phyloP scores from a whole-genome alignment of 1,140 invertebrate genomes.

The Hylyphantes graminicola region DNA sequence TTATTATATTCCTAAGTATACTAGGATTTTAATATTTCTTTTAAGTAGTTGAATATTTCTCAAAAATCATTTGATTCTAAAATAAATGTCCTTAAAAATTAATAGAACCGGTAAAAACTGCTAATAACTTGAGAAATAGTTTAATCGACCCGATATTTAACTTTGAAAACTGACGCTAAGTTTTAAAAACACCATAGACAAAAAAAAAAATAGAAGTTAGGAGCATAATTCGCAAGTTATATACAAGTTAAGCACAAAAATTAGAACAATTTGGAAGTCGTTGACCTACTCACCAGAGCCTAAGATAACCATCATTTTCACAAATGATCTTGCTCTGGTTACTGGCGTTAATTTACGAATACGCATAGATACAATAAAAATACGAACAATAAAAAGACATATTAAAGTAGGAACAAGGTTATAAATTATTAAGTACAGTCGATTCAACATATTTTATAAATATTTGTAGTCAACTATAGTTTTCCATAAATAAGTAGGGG shows the following conservation, averaged over 20 bases:
- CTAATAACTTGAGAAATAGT: no score
- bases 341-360: conserved; percentile 22
- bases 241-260: background rate
- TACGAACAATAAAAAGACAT: conserved; percentile 29
- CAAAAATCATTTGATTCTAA: no score
- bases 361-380: conserved; percentile 25
- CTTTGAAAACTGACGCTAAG: no score
- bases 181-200: no score
- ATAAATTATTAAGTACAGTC: background rate
- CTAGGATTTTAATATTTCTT: no score
- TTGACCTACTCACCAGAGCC: conserved; percentile 63
- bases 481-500: background rate
- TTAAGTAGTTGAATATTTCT: no score
- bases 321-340: background rate
- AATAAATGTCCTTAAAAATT: no score
- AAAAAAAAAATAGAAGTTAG: background rate
- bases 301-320: conserved; percentile 63
- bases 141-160: no score
- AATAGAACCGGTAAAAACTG: no score
- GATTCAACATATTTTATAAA: background rate
- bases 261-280: background rate
- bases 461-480: background rate
- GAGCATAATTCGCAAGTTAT: no score
- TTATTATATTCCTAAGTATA: no score
- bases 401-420: conserved; percentile 7